Evolutionary conservation across 2,888 invertebrate species (phyloP).

Genomic region (Eupeodes luniger): DNA sequence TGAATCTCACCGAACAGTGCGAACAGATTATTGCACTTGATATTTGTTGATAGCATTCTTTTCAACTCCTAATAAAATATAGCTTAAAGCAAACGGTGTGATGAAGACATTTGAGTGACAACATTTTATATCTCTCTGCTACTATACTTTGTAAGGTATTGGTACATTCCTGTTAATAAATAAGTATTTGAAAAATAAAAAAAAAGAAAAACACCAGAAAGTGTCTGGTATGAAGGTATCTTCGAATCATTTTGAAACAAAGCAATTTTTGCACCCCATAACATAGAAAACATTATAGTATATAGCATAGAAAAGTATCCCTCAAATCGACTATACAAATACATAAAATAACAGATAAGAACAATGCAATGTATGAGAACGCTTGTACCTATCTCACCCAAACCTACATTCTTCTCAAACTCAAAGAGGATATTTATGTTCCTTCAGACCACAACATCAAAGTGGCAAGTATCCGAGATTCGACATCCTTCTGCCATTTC

Average conservation of each 20-base stretch:
- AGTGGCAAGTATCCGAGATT: slow-evolving; percentile 23
- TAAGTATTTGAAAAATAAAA: no score
- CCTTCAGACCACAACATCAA: slow-evolving; percentile 44
- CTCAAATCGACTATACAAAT: neutral
- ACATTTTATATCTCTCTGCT: no score
- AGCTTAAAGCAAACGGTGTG: no score
- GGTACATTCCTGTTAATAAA: no score
- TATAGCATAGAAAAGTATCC: neutral
- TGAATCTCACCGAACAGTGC: no score
- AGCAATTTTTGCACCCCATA: neutral
- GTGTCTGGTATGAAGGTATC: neutral
- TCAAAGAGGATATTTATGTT: slow-evolving; percentile 45
- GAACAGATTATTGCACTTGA: no score
- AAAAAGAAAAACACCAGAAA: neutral
- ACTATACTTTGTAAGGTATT: no score
- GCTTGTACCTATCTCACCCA: no score
- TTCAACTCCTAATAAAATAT: no score
- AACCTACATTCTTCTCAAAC: slow-evolving; percentile 7
- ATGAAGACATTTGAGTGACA: no score
- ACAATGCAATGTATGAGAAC: neutral
- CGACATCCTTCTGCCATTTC: slow-evolving; percentile 42
- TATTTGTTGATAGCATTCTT: no score
- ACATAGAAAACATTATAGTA: neutral
- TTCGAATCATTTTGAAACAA: neutral
- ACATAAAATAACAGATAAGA: neutral